These are phyloP conservation scores for Cactoblastis cactorum DNA, from an alignment of 2,888 invertebrate species.

Conservation along the genomic window DNA sequence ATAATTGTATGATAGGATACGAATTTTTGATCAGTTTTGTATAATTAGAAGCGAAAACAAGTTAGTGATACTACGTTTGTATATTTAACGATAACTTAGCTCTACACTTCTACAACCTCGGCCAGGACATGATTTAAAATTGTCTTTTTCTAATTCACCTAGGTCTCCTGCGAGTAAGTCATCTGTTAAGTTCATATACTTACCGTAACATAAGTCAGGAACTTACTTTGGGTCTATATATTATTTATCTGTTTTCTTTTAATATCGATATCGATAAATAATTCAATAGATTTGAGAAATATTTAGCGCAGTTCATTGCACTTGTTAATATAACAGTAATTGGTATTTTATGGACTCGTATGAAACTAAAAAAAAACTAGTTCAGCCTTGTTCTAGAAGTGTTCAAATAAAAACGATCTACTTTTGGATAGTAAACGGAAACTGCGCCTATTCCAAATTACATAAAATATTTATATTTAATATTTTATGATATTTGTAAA, in stretches of 20 bases:
- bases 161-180: too few species aligned
- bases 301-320: neutral
- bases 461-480: too few species aligned
- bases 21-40: neutral
- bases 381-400: neutral
- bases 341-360: neutral
- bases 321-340: neutral
- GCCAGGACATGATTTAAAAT: too few species aligned
- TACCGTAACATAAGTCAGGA: too few species aligned
- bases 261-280: too few species aligned
- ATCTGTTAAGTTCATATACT: too few species aligned
- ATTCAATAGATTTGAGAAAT: neutral
- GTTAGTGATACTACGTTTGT: neutral
- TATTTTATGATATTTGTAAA: too few species aligned
- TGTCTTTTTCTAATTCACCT: too few species aligned
- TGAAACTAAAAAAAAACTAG: constrained; percentile 1
- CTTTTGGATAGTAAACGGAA: neutral
- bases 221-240: too few species aligned
- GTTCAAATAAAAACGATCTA: neutral
- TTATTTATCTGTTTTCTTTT: too few species aligned
- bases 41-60: neutral
- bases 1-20: neutral
- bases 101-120: too few species aligned
- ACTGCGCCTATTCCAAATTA: constrained; percentile 2
- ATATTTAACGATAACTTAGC: too few species aligned